Evolutionary conservation across 2,113 vertebrate genomes (phyloP).

Genomic region (Oryzias curvinotus): DNA sequence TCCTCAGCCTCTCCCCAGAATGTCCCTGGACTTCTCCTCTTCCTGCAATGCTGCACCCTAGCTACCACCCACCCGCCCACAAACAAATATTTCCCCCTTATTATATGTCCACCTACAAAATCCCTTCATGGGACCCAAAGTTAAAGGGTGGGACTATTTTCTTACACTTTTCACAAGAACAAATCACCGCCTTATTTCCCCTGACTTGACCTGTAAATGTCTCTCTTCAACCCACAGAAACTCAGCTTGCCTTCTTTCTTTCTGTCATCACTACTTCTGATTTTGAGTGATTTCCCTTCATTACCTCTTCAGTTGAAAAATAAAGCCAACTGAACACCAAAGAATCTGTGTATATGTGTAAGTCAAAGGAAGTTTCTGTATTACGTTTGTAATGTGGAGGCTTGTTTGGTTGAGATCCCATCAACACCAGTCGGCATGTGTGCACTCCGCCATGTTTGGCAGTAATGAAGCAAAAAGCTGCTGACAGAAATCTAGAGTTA

Average conservation of each 20-base stretch:
- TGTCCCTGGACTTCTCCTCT: constrained; percentile 30
- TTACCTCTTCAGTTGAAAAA: constrained; percentile 47
- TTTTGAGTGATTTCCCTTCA: constrained; percentile 49
- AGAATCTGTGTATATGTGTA: constrained; percentile 2
- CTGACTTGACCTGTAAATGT: constrained; percentile 29
- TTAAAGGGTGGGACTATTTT: constrained; percentile 29
- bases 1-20: constrained; percentile 5
- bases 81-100: constrained; percentile 52
- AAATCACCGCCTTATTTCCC: constrained; percentile 25
- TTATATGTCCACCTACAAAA: constrained; percentile 43
- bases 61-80: constrained; percentile 17
- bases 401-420: constrained; percentile 17
- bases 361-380: not conserved
- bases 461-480: constrained; percentile 4
- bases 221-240: constrained; percentile 11
- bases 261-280: constrained; percentile 54
- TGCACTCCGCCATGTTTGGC: constrained; percentile 12
- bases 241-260: constrained; percentile 14
- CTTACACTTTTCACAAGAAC: constrained; percentile 35
- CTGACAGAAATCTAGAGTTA: not conserved
- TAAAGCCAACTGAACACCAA: constrained; percentile 22
- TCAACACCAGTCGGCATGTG: constrained; percentile 25
- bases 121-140: constrained; percentile 7
- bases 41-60: constrained; percentile 40
- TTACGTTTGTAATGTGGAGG: not conserved